Evolutionary conservation across 1,140 invertebrate genomes (phyloP).

Genomic region (Papilio machaon): DNA sequence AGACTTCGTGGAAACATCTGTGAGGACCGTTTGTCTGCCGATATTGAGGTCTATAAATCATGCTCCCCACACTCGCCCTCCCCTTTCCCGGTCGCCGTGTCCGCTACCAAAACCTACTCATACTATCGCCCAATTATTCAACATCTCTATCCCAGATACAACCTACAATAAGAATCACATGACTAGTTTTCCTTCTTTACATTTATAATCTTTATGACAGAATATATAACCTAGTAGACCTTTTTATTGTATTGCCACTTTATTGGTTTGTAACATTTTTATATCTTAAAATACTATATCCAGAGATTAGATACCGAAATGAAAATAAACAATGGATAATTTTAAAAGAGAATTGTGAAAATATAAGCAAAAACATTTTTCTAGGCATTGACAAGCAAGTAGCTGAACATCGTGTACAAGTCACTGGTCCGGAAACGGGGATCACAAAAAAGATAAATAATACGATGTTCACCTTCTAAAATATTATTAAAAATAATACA

Average conservation of each 20-base stretch:
- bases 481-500: neutral
- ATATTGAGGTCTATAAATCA: conserved; percentile 20
- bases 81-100: too few relatives aligned
- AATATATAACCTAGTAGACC: too few relatives aligned
- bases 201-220: too few relatives aligned
- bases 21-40: conserved; percentile 3
- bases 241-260: too few relatives aligned
- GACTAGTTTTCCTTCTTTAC: too few relatives aligned
- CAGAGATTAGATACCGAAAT: too few relatives aligned
- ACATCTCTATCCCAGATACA: neutral
- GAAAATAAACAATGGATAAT: neutral
- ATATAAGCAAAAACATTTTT: neutral
- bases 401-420: neutral
- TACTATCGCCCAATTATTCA: neutral
- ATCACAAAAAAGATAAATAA: conserved; percentile 10
- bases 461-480: neutral
- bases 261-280: too few relatives aligned
- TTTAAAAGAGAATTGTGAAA: neutral
- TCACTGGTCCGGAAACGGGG: conserved; percentile 2
- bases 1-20: neutral
- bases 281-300: too few relatives aligned
- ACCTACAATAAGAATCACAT: too few relatives aligned
- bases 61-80: neutral
- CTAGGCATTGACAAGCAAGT: neutral
- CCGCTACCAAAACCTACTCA: neutral